These are phyloP conservation scores for Meriones psammophilus DNA, from an alignment of 2,797 vertebrate species.

Conservation along the genomic window DNA sequence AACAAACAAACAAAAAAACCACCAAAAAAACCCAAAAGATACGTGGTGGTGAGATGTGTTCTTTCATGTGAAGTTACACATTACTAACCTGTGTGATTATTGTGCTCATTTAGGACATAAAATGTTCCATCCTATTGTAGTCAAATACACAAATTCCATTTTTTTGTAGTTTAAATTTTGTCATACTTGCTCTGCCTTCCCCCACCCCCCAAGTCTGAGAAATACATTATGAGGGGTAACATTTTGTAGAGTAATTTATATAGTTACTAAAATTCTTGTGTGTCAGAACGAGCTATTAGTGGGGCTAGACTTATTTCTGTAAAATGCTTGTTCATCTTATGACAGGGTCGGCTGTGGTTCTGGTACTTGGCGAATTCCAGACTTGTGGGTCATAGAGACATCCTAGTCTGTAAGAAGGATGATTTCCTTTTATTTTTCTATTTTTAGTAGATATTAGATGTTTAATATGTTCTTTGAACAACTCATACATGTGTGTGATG, in stretches of 20 bases:
- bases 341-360: not conserved
- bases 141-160: not conserved
- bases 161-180: slow-evolving; percentile 4
- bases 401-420: not conserved
- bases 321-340: not conserved
- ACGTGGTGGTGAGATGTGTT: not conserved
- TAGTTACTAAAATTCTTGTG: not conserved
- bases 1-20: no score
- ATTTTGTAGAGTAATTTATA: slow-evolving; percentile 43
- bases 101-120: slow-evolving; percentile 19
- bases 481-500: not conserved
- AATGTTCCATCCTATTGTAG: not conserved
- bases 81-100: not conserved
- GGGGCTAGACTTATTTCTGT: not conserved
- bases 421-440: not conserved
- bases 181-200: not conserved
- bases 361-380: not conserved
- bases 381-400: not conserved
- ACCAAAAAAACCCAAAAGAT: not conserved
- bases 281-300: not conserved
- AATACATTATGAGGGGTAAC: not conserved
- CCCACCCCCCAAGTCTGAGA: not conserved
- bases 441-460: not conserved
- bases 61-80: slow-evolving; percentile 5
- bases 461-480: not conserved